Conservation (phyloP, 2,888 invertebrate species). For the Sinotaia quadrata region DNA sequence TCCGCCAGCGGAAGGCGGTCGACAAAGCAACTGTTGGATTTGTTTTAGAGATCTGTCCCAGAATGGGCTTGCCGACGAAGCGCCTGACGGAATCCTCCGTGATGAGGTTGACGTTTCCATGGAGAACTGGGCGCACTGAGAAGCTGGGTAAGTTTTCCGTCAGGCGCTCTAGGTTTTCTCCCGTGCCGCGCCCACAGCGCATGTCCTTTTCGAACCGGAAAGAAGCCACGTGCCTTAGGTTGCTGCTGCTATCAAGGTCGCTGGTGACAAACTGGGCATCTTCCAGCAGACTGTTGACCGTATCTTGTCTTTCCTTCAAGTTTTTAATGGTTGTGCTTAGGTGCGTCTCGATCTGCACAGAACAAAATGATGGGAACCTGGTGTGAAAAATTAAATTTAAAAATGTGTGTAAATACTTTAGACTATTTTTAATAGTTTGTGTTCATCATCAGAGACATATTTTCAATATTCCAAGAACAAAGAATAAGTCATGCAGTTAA, state of each 20-base stretch:
- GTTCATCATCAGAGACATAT: too few relatives aligned
- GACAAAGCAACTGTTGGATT: background rate
- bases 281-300: background rate
- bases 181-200: slow-evolving; percentile 17
- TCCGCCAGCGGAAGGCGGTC: background rate
- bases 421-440: too few relatives aligned
- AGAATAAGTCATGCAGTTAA: too few relatives aligned
- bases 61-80: background rate
- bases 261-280: background rate
- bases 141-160: slow-evolving; percentile 7
- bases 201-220: slow-evolving; percentile 5
- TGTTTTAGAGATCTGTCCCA: background rate
- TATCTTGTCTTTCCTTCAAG: background rate
- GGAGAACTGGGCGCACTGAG: background rate
- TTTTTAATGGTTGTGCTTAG: background rate
- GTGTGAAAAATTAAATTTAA: too few relatives aligned
- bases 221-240: background rate
- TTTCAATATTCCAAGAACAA: too few relatives aligned
- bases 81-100: background rate
- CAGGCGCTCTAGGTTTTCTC: slow-evolving; percentile 17
- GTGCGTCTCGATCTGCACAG: background rate
- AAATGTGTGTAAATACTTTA: too few relatives aligned
- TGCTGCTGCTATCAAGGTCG: background rate
- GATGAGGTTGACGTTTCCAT: background rate
- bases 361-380: too few relatives aligned